A percentile compares a stretch with the other conserved stretches of the same genome.
These are phyloP conservation scores for Ptilonorhynchus violaceus DNA, from an alignment of 2,113 vertebrate species.

Conservation along the genomic window DNA sequence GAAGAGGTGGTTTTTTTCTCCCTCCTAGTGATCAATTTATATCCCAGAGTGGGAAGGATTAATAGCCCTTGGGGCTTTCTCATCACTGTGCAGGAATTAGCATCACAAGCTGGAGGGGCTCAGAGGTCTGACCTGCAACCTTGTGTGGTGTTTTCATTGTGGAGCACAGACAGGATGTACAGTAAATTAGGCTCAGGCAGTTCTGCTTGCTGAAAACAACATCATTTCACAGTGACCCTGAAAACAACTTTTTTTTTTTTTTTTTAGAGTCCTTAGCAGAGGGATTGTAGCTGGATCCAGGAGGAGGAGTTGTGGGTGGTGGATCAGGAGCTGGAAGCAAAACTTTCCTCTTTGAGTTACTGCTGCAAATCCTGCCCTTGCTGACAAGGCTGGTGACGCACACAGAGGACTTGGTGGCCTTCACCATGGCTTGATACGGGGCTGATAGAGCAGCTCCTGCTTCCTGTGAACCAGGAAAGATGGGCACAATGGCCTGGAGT, in stretches of 20 bases:
- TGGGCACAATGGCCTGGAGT: background rate
- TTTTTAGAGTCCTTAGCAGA: background rate
- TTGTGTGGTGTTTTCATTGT: constrained; percentile 16
- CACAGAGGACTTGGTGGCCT: background rate
- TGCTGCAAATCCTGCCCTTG: background rate
- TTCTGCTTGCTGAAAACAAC: constrained; percentile 18
- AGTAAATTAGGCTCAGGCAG: constrained; percentile 26
- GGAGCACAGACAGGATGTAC: background rate
- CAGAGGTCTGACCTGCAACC: background rate
- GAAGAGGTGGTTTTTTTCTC: background rate
- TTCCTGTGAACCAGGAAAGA: fast-evolving
- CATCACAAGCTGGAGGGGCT: background rate
- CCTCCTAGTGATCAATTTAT: background rate
- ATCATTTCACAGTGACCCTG: constrained; percentile 30
- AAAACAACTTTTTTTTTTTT: background rate
- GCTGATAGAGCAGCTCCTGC: background rate
- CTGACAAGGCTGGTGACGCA: background rate
- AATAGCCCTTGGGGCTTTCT: background rate
- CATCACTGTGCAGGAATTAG: background rate
- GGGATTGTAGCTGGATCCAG: background rate
- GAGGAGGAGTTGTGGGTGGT: background rate
- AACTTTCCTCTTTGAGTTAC: background rate
- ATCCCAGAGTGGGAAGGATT: background rate
- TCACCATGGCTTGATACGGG: background rate
- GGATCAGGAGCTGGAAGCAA: background rate